phyloP scores from a whole-genome alignment of 1,140 invertebrate genomes.

The Magallana gigas region DNA sequence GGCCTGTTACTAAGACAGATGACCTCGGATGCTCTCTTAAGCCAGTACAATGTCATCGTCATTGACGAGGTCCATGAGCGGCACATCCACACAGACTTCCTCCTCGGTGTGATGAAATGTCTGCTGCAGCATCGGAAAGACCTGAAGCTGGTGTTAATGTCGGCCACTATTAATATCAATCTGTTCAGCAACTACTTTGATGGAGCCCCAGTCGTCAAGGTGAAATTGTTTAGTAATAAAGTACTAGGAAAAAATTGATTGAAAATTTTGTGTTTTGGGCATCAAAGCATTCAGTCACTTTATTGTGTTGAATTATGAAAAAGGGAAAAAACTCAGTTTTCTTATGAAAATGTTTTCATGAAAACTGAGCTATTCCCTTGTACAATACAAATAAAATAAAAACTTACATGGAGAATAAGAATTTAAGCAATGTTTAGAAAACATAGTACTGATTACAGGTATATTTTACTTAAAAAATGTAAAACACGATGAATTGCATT shows the following conservation, averaged over 20 bases:
- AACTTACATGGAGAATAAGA: too few species aligned
- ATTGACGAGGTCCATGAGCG: slow-evolving; percentile 88
- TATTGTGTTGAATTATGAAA: too few species aligned
- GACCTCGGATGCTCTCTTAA: slow-evolving; percentile 76
- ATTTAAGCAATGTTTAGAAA: too few species aligned
- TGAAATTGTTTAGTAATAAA: slow-evolving; percentile 41
- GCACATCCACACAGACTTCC: slow-evolving; percentile 96
- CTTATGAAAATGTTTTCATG: too few species aligned
- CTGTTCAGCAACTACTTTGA: slow-evolving; percentile 95
- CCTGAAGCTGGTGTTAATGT: slow-evolving; percentile 97
- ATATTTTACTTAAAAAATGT: too few species aligned
- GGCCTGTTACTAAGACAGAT: slow-evolving; percentile 91
- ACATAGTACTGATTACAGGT: too few species aligned
- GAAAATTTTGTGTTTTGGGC: neutral
- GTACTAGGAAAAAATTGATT: neutral
- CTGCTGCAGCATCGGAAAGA: slow-evolving; percentile 88
- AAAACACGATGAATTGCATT: too few species aligned
- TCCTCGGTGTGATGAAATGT: slow-evolving; percentile 95
- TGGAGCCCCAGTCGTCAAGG: slow-evolving; percentile 78
- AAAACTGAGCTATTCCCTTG: too few species aligned
- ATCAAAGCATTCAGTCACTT: too few species aligned
- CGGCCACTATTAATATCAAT: slow-evolving; percentile 98
- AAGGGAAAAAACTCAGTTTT: too few species aligned
- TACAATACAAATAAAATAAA: too few species aligned
- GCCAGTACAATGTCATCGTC: slow-evolving; percentile 79